A percentile compares a stretch with the other conserved stretches of the same genome.
Evolutionary conservation across 2,888 invertebrate genomes (phyloP).

Genomic region (Drosophila rubida): DNA sequence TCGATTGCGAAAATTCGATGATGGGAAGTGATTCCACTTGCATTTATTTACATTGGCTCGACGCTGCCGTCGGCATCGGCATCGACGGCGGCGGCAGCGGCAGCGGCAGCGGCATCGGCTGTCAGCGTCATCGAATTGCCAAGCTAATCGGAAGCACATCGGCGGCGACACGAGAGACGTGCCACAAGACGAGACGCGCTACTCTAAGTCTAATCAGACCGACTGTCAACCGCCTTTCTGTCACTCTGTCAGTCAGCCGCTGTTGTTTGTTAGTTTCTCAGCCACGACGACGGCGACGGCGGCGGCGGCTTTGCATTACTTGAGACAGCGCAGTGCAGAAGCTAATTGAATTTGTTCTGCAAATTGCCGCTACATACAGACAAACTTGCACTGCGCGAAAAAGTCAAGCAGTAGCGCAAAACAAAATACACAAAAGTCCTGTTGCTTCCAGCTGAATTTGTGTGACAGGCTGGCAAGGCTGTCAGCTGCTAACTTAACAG

Average conservation of each 20-base stretch:
- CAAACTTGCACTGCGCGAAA: neutral
- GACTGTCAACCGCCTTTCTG: constrained; percentile 36
- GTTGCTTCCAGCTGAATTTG: too few relatives aligned
- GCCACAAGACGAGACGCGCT: constrained; percentile 8
- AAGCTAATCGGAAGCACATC: constrained; percentile 37
- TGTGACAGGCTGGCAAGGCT: too few relatives aligned
- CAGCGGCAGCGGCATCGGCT: neutral
- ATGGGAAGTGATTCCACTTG: constrained; percentile 38
- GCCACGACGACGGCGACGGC: too few relatives aligned
- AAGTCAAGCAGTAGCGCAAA: too few relatives aligned
- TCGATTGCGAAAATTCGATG: constrained; percentile 54
- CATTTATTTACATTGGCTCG: constrained; percentile 26
- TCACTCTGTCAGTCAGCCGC: constrained; percentile 9
- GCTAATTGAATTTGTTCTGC: constrained; percentile 64
- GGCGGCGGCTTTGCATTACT: constrained; percentile 45
- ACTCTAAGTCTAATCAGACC: constrained; percentile 47
- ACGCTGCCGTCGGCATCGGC: neutral
- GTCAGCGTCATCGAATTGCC: constrained; percentile 12
- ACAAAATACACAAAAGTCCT: too few relatives aligned
- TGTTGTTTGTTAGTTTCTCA: neutral
- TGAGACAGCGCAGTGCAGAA: constrained; percentile 33
- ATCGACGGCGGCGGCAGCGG: neutral
- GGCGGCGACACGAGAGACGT: neutral
- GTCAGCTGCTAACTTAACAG: too few relatives aligned
- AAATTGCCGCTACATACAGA: constrained; percentile 44